phyloP scores from a whole-genome alignment of 2,113 vertebrate genomes.

The Melospiza georgiana region DNA sequence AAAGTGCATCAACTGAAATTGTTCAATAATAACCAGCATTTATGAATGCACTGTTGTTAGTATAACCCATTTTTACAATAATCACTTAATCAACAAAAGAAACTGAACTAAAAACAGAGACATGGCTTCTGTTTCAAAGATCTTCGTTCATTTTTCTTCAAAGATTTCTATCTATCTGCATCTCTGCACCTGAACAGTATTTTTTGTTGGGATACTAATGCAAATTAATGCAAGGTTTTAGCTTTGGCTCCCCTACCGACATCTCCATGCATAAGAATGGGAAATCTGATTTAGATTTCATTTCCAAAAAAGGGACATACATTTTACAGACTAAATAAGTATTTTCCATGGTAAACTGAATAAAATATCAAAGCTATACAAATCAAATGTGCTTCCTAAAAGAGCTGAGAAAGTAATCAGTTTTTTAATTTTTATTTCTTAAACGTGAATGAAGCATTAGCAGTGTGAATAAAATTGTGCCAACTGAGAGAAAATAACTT shows the following conservation, averaged over 20 bases:
- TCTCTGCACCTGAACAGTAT: neutral
- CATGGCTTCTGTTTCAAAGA: neutral
- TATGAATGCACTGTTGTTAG: neutral
- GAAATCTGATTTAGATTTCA: neutral
- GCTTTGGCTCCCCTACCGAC: neutral
- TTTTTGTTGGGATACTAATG: neutral
- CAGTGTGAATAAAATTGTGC: neutral
- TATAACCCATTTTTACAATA: neutral
- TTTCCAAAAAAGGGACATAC: neutral
- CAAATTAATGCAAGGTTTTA: neutral
- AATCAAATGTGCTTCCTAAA: neutral
- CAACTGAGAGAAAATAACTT: neutral
- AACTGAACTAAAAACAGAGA: neutral
- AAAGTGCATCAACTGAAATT: neutral
- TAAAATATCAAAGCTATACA: neutral
- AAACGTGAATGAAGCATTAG: neutral
- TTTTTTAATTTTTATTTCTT: neutral
- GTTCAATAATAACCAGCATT: neutral
- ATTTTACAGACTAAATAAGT: neutral
- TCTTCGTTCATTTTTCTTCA: neutral
- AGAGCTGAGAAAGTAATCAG: neutral
- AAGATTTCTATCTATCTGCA: neutral
- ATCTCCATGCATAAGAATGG: neutral
- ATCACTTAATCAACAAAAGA: neutral
- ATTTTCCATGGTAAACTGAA: neutral